Base-by-base conservation (phyloP, 2,888 invertebrate genomes). In the Ptychoptera albimana region DNA sequence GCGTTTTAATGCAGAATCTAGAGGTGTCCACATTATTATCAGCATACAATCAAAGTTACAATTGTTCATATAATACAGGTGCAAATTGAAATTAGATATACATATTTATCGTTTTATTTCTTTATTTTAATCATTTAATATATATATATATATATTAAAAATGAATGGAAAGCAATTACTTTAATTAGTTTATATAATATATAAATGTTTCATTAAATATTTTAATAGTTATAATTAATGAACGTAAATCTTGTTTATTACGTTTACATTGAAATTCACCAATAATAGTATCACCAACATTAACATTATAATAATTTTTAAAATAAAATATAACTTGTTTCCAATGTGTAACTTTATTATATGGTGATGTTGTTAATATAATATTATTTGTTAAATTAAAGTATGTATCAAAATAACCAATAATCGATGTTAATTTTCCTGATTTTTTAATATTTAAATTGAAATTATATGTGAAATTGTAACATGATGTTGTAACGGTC, bases 401-500 rank as follows among this genome's bases (percentile, higher is more conserved):
- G 58, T 78, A 81, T 23, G 82, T 82, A 64, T 93, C 91, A 68
- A 96, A 96, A 66, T 87, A 94, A 8, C 92, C 93, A 45, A 84
- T 82, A 49, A 94, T 68, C 2, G 85, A 83, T 2, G 86, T 87
- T 32, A 96, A 57, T 30, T 67, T 62, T 12, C 84, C 82, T 54
- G 78, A 74, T 54, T 72, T 72, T 1, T 63, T 68, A 29, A 80
- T 74, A 31, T 64, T 70, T 29, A 91, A 63, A 49, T 70, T 68
- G 59, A 92, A 89, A 10, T 76, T 64, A 8, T 80, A 72, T 0
- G 70, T 69, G 57, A 87, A 87, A 57, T 83, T 78, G 39, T 82
- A 75, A 47, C 79, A 82, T 52, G 75, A 72, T 12, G 74, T 71
- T 36, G 73, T 73, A 56, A 88, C 89, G 7, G 71, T 80, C 53